Conservation (phyloP, 64 coral and sea anemone species). For the Orbicella faveolata region DNA sequence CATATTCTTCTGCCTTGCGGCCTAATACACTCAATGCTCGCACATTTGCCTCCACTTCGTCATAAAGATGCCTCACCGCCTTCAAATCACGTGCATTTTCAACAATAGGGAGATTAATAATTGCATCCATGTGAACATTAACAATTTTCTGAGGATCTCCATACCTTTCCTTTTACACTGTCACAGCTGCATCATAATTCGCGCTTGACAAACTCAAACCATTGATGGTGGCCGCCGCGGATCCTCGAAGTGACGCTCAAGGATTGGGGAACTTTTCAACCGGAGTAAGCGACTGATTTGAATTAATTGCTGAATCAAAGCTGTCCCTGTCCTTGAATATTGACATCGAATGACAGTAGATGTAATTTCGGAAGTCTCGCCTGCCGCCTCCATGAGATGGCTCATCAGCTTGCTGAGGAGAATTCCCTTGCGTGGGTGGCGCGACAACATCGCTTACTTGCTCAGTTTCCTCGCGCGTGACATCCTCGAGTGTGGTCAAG, state of each 20-base stretch:
- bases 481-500: conserved; percentile 49
- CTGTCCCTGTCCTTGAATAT: conserved; percentile 27
- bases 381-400: neutral
- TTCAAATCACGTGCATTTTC: conserved; percentile 52
- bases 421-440: neutral
- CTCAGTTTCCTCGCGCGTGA: neutral
- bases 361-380: conserved; percentile 26
- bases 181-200: no score
- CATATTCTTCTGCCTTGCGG: conserved; percentile 38
- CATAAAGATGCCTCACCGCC: conserved; percentile 43
- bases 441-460: neutral
- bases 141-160: conserved; percentile 17
- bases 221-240: no score
- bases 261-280: conserved; percentile 27
- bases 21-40: conserved; percentile 48
- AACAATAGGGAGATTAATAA: conserved; percentile 50
- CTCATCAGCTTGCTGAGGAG: neutral
- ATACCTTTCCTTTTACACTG: no score
- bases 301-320: conserved; percentile 42
- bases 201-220: no score
- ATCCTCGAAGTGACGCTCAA: no score
- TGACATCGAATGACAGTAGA: conserved; percentile 23
- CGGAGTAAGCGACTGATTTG: conserved; percentile 14
- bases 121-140: conserved; percentile 55
- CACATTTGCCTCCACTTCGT: conserved; percentile 42